Evolutionary conservation across 2,888 invertebrate genomes (phyloP).

Genomic region (Hydraecia micacea): DNA sequence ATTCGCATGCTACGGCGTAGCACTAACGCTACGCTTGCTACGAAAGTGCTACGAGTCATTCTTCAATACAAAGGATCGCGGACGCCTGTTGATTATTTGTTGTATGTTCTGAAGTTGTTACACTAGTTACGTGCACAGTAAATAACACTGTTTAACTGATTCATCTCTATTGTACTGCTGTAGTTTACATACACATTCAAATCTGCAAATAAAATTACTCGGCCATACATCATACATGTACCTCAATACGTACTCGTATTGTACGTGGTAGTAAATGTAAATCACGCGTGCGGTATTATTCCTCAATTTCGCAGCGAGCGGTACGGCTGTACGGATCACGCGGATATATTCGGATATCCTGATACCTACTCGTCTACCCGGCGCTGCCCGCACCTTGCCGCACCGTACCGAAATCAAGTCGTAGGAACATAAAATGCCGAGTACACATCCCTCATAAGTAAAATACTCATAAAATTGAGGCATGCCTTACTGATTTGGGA

Average conservation of each 20-base stretch:
- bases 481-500: constrained; percentile 11
- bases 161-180: background rate
- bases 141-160: background rate
- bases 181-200: constrained; percentile 1
- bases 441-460: constrained; percentile 17
- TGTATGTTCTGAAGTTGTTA: background rate
- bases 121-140: no score
- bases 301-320: constrained; percentile 31
- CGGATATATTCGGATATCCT: constrained; percentile 24
- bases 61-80: background rate
- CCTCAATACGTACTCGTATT: no score
- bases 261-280: constrained; percentile 21
- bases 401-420: background rate
- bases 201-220: constrained; percentile 6
- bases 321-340: constrained; percentile 18
- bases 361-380: constrained; percentile 4
- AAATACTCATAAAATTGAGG: constrained; percentile 18
- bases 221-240: background rate
- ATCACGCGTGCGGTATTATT: constrained; percentile 34
- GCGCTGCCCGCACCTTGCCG: background rate
- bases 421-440: background rate
- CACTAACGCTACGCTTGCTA: background rate
- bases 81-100: background rate
- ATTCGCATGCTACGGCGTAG: constrained; percentile 18
- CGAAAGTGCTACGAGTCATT: background rate